Evolutionary conservation across 1,140 invertebrate genomes (phyloP), one percentile per base, ranked within the genome.

Genomic region (Caenorhabditis inopinata): DNA sequence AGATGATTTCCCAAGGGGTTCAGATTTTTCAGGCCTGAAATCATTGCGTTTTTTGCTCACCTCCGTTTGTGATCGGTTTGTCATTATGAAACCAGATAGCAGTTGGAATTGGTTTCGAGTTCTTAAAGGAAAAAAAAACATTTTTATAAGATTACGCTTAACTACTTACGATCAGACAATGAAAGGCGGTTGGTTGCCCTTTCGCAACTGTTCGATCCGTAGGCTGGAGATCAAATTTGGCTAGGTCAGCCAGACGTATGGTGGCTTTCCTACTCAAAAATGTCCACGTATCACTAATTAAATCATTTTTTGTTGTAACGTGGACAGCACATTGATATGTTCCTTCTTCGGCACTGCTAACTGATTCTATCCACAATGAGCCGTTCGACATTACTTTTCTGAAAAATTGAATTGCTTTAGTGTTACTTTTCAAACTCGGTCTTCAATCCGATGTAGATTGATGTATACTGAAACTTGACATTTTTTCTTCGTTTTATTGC

Each of bases 271-370:
- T 18, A 35, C 62, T 76, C 29, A 84, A 25, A 81, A 84, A 84
- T 11, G 83, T 84, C 83, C 83, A 84, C 12, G 79, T 75, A 21
- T 68, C 58, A 16, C 11, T 29, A 18, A 18, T 38, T 25, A 32
- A 38, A 38, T 76, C 76, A 16, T 38, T 46, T 27, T 80, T 46
- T 45, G 85, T 58, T 11, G 27, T 84, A 14, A 84, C 79, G 73
- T 81, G 51, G 7, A 84, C 83, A 9, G 82, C 83, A 48, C 83
- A 84, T 75, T 84, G 83, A 62, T 84, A 84, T 16, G 53, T 47
- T 35, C 83, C 83, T 29, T 84, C 78, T 23, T 84, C 68, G 18
- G 48, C 47, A 38, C 62, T 25, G n/a, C 32, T 53, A 7, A 62
- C 16, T 21, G 68, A 47, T 35, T 68, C 75, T 23, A 83, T 81